A percentile compares a stretch with the other conserved stretches of the same genome.
phyloP scores from a whole-genome alignment of 2,113 vertebrate genomes.

The Chascanopsetta lugubris region DNA sequence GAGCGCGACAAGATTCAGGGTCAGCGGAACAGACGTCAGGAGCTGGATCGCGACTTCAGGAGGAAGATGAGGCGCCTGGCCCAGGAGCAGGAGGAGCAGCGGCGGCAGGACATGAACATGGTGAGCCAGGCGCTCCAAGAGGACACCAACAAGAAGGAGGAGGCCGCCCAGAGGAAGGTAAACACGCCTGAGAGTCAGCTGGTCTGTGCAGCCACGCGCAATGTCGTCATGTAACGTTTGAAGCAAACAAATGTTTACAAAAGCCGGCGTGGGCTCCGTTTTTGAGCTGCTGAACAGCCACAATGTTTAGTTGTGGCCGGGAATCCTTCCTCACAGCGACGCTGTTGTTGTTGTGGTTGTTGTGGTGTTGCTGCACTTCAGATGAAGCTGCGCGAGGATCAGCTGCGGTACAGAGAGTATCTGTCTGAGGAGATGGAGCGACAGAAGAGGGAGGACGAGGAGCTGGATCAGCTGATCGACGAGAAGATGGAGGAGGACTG shows the following conservation, averaged over 20 bases:
- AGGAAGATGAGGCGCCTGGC: conserved; percentile 80
- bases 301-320: no score
- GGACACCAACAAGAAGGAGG: conserved; percentile 67
- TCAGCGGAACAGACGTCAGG: conserved; percentile 62
- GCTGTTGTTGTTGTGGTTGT: neutral
- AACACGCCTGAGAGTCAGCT: conserved; percentile 37
- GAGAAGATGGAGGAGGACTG: conserved; percentile 77
- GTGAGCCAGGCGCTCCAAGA: conserved; percentile 75
- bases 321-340: no score
- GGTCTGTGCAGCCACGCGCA: neutral
- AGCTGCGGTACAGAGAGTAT: conserved; percentile 81
- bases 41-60: conserved; percentile 73
- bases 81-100: conserved; percentile 80
- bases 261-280: no score
- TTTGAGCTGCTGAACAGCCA: no score
- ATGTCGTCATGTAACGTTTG: no score
- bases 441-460: conserved; percentile 79
- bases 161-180: conserved; percentile 83
- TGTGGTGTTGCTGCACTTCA: conserved; percentile 54
- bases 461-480: conserved; percentile 78
- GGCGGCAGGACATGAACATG: conserved; percentile 82
- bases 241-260: no score
- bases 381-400: conserved; percentile 82
- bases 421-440: conserved; percentile 78
- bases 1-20: conserved; percentile 65